These are phyloP conservation scores for Portevinia maculata DNA, from an alignment of 2,888 invertebrate species.

Conservation along the genomic window DNA sequence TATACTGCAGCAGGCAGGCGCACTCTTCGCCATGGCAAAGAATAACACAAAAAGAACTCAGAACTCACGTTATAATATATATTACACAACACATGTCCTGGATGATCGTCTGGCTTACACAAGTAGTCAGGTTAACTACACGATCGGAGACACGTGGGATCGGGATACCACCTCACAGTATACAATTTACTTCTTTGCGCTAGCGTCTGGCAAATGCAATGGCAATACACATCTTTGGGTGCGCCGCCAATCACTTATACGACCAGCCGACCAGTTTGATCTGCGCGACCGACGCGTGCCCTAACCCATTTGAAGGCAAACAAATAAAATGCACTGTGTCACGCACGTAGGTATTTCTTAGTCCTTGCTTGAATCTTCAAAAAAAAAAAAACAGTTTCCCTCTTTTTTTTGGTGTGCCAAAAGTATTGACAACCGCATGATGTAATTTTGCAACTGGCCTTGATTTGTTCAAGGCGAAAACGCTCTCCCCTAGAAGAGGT, in stretches of 20 bases:
- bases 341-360: no score
- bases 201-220: background rate
- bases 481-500: no score
- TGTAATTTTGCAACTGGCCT: no score
- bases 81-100: constrained; percentile 16
- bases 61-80: background rate
- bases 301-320: no score
- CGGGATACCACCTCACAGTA: constrained; percentile 9
- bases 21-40: background rate
- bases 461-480: no score
- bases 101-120: constrained; percentile 16
- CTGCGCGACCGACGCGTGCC: no score
- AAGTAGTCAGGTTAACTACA: constrained; percentile 10
- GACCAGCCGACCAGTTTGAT: no score
- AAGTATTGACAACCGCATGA: no score
- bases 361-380: no score
- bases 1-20: background rate
- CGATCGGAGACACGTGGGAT: constrained; percentile 13
- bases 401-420: no score
- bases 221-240: constrained; percentile 7
- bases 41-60: constrained; percentile 7
- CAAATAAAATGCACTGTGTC: no score
- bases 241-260: constrained; percentile 7
- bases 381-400: no score
- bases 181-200: constrained; percentile 13